Evolutionary conservation across 1,140 invertebrate genomes (phyloP).

Genomic region (Acromyrmex heyeri): DNA sequence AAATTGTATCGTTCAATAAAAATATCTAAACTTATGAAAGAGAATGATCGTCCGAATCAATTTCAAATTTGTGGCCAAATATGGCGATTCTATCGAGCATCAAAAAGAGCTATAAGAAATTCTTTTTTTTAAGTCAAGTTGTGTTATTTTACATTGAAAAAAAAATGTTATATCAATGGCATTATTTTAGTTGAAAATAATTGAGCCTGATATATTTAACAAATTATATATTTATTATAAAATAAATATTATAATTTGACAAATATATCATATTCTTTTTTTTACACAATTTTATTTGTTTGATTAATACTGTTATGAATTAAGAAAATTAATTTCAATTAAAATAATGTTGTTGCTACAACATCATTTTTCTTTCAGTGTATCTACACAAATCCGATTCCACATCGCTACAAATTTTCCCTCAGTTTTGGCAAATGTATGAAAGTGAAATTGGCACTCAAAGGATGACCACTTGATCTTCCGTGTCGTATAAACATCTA

Average conservation of each 20-base stretch:
- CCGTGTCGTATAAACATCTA: background rate
- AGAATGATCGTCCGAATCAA: background rate
- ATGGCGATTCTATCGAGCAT: background rate
- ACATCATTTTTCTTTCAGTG: too few species aligned
- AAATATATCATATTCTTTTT: too few species aligned
- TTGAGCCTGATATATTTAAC: too few species aligned
- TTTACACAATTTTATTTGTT: too few species aligned
- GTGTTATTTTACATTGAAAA: too few species aligned
- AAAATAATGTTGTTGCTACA: too few species aligned
- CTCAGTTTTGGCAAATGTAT: slow-evolving; percentile 8
- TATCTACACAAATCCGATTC: background rate
- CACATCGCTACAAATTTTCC: background rate
- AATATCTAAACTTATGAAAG: background rate
- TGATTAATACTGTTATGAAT: too few species aligned
- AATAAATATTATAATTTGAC: too few species aligned
- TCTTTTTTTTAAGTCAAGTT: background rate
- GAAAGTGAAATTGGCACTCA: slow-evolving; percentile 27
- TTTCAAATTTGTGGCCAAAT: background rate
- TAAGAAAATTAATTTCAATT: too few species aligned
- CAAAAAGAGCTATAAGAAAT: background rate
- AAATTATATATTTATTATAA: too few species aligned
- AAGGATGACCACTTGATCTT: background rate
- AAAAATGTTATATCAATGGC: too few species aligned
- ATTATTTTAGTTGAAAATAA: too few species aligned
- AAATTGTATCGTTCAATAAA: background rate